A percentile compares a stretch with the other conserved stretches of the same genome.
Conservation (phyloP, 2,888 invertebrate genomes). For the Cosmia trapezina region DNA sequence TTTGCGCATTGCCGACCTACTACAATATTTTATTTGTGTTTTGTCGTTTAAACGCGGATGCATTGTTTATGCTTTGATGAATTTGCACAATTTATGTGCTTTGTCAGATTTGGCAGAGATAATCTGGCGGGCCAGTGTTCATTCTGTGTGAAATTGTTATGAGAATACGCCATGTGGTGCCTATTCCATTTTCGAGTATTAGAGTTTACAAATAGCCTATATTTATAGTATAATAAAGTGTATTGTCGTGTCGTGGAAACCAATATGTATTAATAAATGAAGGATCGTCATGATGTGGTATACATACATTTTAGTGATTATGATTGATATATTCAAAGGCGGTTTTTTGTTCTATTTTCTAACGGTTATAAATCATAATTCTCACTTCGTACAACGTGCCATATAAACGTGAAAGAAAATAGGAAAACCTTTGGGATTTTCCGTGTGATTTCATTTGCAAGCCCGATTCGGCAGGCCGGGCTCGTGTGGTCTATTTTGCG, state of each 20-base stretch:
- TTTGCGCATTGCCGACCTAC: constrained; percentile 73
- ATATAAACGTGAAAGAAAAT: constrained; percentile 45
- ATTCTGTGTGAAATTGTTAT: constrained; percentile 73
- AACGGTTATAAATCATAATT: constrained; percentile 57
- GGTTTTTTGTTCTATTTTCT: constrained; percentile 38
- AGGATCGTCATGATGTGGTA: constrained; percentile 20
- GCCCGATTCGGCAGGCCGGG: constrained; percentile 53
- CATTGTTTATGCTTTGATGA: constrained; percentile 69
- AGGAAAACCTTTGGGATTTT: constrained; percentile 63
- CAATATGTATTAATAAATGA: constrained; percentile 47
- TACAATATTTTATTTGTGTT: constrained; percentile 64
- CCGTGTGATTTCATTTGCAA: constrained; percentile 68
- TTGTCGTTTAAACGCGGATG: constrained; percentile 64
- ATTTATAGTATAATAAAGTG: constrained; percentile 61
- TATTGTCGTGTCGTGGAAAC: constrained; percentile 38
- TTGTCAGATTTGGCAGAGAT: constrained; percentile 71
- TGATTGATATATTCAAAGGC: constrained; percentile 44
- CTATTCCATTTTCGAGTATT: constrained; percentile 55
- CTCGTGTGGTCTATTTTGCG: constrained; percentile 74
- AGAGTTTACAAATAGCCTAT: constrained; percentile 46
- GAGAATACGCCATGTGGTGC: constrained; percentile 63
- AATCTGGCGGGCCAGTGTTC: constrained; percentile 66
- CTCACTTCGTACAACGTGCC: constrained; percentile 22
- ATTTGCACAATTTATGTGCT: constrained; percentile 69
- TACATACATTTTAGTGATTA: constrained; percentile 16